Evolutionary conservation across 2,797 vertebrate species (phyloP), one percentile per base, ranked within the genome.

Genomic region (Brachyalestes nurse): DNA sequence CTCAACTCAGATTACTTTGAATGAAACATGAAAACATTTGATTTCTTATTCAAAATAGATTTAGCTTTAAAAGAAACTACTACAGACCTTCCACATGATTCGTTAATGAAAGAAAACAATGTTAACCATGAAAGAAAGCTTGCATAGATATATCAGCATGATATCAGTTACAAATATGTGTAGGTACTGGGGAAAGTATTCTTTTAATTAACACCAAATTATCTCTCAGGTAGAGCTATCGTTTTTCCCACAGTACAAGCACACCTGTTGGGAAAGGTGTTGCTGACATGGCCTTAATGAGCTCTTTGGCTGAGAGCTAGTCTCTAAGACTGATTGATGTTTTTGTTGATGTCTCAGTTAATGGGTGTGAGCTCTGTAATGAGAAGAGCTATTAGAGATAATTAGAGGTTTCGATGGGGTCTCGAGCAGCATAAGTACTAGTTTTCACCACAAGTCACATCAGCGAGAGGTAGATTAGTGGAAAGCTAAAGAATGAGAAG

Each of bases 261-360:
- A 53, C 38, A 77, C 72, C 51, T 80, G 78, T 70, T 67, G 78
- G 45, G 58, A 40, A 28, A 42, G 17, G 61, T 57, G 62, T 60
- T 76, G 23, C 21, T 75, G 64, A 78, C 66, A 75, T 45, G 21
- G 34, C 72, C 23, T 71, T 83, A 81, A 83, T 77, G 60, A 77
- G 45, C 23, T 17, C 42, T 72, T 58, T 25, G 40, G 61, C 38
- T 72, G 62, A 25, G 57, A 6, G 78, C 51, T 72, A 47, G 51
- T 51, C 19, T 64, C 25, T 62, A 55, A 71, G 51, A 28, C 61
- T 84, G 79, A 86, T 40, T 64, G 69, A 86, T 85, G 78, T 23
- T 62, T 58, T 62, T 74, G 72, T 77, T 81, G 76, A 86, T 81
- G 81, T 77, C 73, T 83, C 78, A 72, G 62, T 84, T 84, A 81